A percentile compares a stretch with the other conserved stretches of the same genome.
These are phyloP conservation scores for Aspidiotus rigidus DNA, from an alignment of 2,888 invertebrate species.

Conservation along the genomic window DNA sequence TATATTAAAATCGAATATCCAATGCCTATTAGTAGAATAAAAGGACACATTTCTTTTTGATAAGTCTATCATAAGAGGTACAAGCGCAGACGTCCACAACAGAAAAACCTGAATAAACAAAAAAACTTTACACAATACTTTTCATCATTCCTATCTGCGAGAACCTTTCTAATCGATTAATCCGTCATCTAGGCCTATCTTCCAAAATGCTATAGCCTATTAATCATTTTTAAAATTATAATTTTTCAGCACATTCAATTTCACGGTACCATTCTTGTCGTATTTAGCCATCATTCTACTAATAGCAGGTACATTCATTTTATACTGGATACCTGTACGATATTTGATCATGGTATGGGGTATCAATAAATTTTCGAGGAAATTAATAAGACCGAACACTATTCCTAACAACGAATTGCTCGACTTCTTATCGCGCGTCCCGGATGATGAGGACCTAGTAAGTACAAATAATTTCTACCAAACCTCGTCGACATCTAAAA, in stretches of 20 bases:
- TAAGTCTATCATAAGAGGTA: no score
- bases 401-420: conserved; percentile 95
- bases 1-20: no score
- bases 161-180: no score
- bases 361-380: conserved; percentile 88
- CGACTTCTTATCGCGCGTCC: conserved; percentile 87
- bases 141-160: no score
- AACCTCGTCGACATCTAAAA: no score
- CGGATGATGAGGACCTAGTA: conserved; percentile 87
- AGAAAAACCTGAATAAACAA: no score
- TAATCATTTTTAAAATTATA: conserved; percentile 13
- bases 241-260: conserved; percentile 79
- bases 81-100: no score
- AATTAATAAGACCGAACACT: conserved; percentile 82
- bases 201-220: no score
- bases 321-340: conserved; percentile 82
- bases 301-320: conserved; percentile 60
- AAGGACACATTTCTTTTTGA: no score
- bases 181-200: no score
- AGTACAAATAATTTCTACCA: conserved; percentile 44
- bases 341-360: conserved; percentile 90
- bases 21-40: no score
- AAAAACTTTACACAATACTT: no score
- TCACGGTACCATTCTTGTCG: conserved; percentile 92
- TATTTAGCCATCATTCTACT: conserved; percentile 78